Conservation (phyloP, 64 coral and sea anemone genomes). For the Acropora tenuis region DNA sequence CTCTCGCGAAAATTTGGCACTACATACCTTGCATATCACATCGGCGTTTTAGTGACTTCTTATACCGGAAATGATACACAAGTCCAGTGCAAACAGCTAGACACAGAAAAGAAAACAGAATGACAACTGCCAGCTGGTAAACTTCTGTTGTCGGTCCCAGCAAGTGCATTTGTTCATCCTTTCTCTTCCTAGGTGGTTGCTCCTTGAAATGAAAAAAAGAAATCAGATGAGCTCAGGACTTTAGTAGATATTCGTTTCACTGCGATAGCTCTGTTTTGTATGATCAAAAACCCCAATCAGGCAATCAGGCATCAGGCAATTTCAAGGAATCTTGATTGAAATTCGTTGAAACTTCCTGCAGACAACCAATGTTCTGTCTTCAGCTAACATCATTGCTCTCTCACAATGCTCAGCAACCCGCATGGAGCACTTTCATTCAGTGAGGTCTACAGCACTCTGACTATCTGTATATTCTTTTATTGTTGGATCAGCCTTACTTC, state of each 20-base stretch:
- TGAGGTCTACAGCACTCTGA: too few relatives aligned
- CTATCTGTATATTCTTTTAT: too few relatives aligned
- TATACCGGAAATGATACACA: slow-evolving; percentile 45
- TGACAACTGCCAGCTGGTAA: slow-evolving; percentile 23
- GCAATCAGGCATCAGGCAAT: too few relatives aligned
- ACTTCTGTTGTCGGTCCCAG: slow-evolving; percentile 33
- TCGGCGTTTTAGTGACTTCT: neutral
- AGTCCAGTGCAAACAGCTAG: slow-evolving; percentile 41
- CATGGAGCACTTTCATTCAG: too few relatives aligned
- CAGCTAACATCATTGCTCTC: too few relatives aligned
- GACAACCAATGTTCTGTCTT: too few relatives aligned
- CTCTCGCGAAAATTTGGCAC: neutral
- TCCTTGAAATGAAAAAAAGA: neutral
- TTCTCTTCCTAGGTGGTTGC: neutral
- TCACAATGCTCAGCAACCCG: too few relatives aligned
- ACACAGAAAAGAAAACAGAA: slow-evolving; percentile 28
- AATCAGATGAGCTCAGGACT: neutral
- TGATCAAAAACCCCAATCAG: neutral
- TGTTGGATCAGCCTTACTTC: too few relatives aligned
- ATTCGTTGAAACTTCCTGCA: too few relatives aligned
- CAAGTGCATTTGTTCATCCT: slow-evolving; percentile 1
- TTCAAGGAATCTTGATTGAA: too few relatives aligned
- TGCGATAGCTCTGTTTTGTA: too few relatives aligned
- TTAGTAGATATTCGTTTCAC: too few relatives aligned
- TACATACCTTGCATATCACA: slow-evolving; percentile 24